Base-by-base conservation (phyloP, 1,140 invertebrate species). In the Pseudomyrmex concolor region DNA sequence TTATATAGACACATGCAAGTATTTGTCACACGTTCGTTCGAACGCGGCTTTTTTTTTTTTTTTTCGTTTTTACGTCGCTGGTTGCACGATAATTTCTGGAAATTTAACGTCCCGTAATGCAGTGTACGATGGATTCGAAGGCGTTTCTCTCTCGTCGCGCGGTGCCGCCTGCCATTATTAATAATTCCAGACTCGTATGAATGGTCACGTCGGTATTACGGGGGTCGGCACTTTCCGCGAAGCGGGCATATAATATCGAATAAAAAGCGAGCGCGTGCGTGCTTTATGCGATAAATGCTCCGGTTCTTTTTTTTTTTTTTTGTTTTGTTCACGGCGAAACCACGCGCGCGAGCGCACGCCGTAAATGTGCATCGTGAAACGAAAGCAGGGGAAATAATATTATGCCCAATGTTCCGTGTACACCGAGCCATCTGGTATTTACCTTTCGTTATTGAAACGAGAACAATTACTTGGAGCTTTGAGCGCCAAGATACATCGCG, bases 371-470 rank as follows among this genome's bases (percentile, higher is more conserved):
- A 80, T 60, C 43, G 25, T 55, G 8, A 72, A 63, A 63, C 5
- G 17, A 57, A 59, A 15, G 17, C 43, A 34, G 34, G 5, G 0
- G 34, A 34, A 34, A 34, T 34, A 34, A 34, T 34, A 34, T 34
- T 34, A 34, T 2, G 0, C 9, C 10, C 51, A 62, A 66, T 66
- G 43, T 13, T 54, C n/a, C 5, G 19, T 51, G 13, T 77, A 45
- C 43, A 51, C 34, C 34, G 5, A 34, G 1, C 15, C 54, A 55
- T 71, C 68, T 71, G 43, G 13, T 71, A 60, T 80, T 80, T 80
- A 71, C 71, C 43, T 17, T 59, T 17, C 54, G n/a, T 55, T 80
- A 80, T 80, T 80, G 68, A 80, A 80, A 71, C 19, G 66, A 70
- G 54, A 22, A 70, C 76, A 59, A 70, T 71, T 71, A 70, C 64